Conservation (phyloP, 2,113 vertebrate species). For the Seriola rivoliana region DNA sequence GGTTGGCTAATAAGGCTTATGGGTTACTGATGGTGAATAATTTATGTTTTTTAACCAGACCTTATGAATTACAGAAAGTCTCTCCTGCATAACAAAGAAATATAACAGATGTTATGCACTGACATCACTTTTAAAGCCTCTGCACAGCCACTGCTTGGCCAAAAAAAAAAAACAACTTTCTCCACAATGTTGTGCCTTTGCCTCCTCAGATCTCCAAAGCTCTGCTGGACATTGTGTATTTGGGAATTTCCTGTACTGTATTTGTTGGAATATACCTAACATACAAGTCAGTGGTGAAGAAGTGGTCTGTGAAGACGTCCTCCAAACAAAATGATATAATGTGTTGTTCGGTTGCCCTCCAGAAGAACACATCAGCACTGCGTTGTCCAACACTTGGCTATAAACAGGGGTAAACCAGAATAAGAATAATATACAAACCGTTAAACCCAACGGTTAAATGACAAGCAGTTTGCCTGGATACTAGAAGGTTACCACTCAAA, state of each 20-base stretch:
- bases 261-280: no score
- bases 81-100: background rate
- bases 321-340: background rate
- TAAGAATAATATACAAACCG: no score
- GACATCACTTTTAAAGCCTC: no score
- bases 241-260: no score
- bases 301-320: background rate
- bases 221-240: background rate
- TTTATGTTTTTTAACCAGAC: background rate
- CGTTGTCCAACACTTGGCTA: background rate
- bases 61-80: background rate
- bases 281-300: no score
- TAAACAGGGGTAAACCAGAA: no score
- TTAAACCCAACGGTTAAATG: no score
- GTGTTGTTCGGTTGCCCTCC: background rate
- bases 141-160: background rate
- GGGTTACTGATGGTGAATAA: background rate
- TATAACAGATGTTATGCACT: background rate
- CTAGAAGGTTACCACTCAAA: no score
- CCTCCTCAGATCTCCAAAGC: background rate
- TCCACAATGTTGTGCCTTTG: background rate
- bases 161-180: background rate
- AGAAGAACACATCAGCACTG: background rate
- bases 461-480: no score
- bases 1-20: background rate